A percentile compares a stretch with the other conserved stretches of the same genome.
These are phyloP conservation scores for Halocaridina rubra DNA, from an alignment of 2,888 invertebrate species.

Conservation along the genomic window DNA sequence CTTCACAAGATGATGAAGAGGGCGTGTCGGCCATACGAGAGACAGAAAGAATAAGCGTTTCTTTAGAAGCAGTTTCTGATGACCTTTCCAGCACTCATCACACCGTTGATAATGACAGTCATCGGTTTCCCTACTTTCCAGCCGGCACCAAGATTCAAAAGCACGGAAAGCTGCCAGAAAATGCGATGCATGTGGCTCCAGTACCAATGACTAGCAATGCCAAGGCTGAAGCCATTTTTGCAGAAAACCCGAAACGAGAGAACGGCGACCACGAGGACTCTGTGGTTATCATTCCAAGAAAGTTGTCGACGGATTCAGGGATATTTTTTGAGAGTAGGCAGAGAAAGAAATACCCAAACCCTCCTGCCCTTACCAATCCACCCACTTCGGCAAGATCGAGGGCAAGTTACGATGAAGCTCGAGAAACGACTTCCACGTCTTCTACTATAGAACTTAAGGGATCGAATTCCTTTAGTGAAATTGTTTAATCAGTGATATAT, in stretches of 20 bases:
- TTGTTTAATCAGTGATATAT: neutral
- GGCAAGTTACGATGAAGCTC: neutral
- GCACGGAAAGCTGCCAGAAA: neutral
- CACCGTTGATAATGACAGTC: too few relatives aligned
- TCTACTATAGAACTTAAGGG: neutral
- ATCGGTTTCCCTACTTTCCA: too few relatives aligned
- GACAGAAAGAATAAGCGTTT: too few relatives aligned
- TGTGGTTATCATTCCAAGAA: neutral
- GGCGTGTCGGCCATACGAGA: too few relatives aligned
- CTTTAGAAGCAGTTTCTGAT: too few relatives aligned
- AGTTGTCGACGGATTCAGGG: constrained; percentile 1
- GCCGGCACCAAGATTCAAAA: too few relatives aligned
- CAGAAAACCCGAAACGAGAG: neutral
- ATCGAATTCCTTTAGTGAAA: neutral
- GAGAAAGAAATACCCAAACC: neutral
- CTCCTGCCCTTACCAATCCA: neutral
- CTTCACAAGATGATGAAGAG: too few relatives aligned
- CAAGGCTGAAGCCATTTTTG: neutral
- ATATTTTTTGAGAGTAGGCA: neutral
- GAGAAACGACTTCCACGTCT: neutral
- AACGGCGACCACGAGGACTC: neutral
- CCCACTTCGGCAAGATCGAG: neutral
- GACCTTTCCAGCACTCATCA: too few relatives aligned
- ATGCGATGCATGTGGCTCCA: neutral
- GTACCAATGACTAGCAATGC: neutral